phyloP scores from a whole-genome alignment of 2,888 invertebrate genomes.

The Eupithecia dodoneata region DNA sequence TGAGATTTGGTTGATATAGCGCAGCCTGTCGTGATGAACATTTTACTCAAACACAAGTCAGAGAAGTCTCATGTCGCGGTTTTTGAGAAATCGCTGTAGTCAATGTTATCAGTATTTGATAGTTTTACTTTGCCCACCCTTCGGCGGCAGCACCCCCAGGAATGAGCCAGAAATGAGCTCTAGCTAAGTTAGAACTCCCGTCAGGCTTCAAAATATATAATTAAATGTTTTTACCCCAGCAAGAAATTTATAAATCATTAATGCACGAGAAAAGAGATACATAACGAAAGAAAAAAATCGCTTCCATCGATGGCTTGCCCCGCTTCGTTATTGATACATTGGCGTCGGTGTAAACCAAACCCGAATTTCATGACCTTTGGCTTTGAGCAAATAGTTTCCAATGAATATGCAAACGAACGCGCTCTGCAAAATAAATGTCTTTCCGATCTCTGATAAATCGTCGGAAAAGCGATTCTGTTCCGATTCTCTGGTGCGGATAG shows the following conservation, averaged over 20 bases:
- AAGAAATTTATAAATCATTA: too few relatives aligned
- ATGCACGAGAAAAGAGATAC: too few relatives aligned
- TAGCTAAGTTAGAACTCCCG: not conserved
- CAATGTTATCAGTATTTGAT: not conserved
- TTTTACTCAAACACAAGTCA: too few relatives aligned
- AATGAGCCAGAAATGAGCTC: not conserved
- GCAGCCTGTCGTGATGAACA: too few relatives aligned
- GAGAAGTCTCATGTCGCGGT: too few relatives aligned
- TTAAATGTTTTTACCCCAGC: too few relatives aligned
- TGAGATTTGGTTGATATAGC: too few relatives aligned
- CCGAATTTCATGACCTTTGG: constrained; percentile 33
- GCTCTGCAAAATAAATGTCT: constrained; percentile 1
- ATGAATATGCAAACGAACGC: constrained; percentile 33
- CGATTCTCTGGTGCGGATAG: not conserved
- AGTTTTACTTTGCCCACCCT: too few relatives aligned
- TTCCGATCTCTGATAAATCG: constrained; percentile 6
- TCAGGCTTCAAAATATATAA: not conserved
- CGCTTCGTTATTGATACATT: constrained; percentile 43
- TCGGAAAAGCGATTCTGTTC: not conserved
- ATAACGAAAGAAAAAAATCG: not conserved
- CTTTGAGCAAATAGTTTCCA: constrained; percentile 36
- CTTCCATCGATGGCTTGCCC: constrained; percentile 1
- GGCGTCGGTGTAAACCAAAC: constrained; percentile 29
- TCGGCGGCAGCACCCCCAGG: not conserved
- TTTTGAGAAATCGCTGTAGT: not conserved